Evolutionary conservation across 2,888 invertebrate species (phyloP).

Genomic region (Dinocampus coccinellae): DNA sequence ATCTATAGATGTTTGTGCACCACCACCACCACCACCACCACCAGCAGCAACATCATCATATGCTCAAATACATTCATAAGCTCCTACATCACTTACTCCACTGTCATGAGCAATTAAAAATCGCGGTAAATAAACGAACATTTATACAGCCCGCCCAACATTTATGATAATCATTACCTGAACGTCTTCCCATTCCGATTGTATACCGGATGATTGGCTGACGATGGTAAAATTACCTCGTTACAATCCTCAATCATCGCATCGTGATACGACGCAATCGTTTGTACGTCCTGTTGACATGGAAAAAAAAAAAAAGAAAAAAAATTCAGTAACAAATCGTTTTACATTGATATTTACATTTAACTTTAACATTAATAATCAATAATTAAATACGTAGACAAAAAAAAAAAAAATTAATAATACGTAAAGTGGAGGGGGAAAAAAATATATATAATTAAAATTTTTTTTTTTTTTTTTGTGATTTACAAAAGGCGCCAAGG

Average conservation of each 20-base stretch:
- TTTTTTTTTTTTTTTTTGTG: too few relatives aligned
- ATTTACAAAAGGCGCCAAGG: slow-evolving; percentile 22
- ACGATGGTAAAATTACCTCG: slow-evolving; percentile 55
- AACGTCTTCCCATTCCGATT: slow-evolving; percentile 66
- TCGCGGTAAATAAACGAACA: background rate
- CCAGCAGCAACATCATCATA: background rate
- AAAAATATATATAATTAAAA: too few relatives aligned
- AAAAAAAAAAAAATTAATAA: slow-evolving; percentile 9
- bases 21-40: background rate
- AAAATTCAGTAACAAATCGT: background rate
- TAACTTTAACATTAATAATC: too few relatives aligned
- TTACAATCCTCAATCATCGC: slow-evolving; percentile 54
- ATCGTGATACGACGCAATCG: slow-evolving; percentile 32
- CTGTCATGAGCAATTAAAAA: slow-evolving; percentile 53
- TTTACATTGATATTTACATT: background rate
- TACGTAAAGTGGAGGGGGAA: background rate
- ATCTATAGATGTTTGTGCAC: slow-evolving; percentile 39
- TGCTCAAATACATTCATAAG: too few relatives aligned
- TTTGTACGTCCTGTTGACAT: slow-evolving; percentile 5
- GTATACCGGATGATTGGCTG: slow-evolving; percentile 57
- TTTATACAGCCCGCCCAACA: slow-evolving; percentile 21
- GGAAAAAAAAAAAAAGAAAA: slow-evolving; percentile 8
- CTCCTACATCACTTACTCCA: slow-evolving; percentile 34
- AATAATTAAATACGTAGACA: too few relatives aligned
- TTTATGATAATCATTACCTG: slow-evolving; percentile 60